These are phyloP conservation scores for Glandiceps talaboti DNA, from an alignment of 53 echinoderm and acorn worm species.

Conservation along the genomic window DNA sequence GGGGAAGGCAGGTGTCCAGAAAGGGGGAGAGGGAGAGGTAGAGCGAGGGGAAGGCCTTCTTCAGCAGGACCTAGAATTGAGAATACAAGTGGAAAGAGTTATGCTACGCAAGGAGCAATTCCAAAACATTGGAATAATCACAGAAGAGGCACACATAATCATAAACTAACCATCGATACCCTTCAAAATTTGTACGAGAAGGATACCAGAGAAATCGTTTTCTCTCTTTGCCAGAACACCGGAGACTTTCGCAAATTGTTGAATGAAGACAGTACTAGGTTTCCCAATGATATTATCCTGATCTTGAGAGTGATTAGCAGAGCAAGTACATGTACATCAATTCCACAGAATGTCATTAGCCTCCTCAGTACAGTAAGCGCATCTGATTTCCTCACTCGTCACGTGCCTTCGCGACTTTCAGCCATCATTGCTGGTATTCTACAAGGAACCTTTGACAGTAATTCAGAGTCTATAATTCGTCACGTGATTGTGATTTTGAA, in stretches of 20 bases:
- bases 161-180: not conserved
- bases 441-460: not conserved
- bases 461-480: not conserved
- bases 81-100: too few relatives aligned
- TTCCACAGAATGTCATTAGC: not conserved
- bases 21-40: too few relatives aligned
- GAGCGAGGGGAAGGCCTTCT: too few relatives aligned
- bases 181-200: not conserved
- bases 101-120: too few relatives aligned
- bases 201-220: not conserved
- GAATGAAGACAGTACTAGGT: not conserved
- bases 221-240: not conserved
- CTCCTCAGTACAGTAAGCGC: not conserved
- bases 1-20: too few relatives aligned
- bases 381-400: not conserved
- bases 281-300: not conserved
- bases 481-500: not conserved
- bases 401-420: conserved; percentile 3
- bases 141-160: not conserved
- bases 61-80: too few relatives aligned
- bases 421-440: not conserved
- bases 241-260: not conserved
- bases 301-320: not conserved
- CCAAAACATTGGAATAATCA: too few relatives aligned
- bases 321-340: not conserved